phyloP scores from a whole-genome alignment of 1,140 invertebrate species.

The Drosophila ogumai region DNA sequence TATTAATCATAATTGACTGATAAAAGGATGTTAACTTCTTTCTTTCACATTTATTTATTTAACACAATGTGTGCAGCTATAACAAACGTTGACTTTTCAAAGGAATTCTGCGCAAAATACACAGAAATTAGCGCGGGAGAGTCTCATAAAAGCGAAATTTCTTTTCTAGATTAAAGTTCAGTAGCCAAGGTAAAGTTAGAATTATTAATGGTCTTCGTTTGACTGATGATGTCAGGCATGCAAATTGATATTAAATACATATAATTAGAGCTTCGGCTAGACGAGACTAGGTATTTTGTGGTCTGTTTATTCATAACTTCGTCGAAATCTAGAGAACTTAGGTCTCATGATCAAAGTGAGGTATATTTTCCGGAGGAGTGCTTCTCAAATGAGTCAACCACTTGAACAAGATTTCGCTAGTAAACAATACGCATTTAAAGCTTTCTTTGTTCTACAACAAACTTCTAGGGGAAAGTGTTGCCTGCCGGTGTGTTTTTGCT shows the following conservation, averaged over 20 bases:
- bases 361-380: neutral
- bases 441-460: conserved; percentile 1
- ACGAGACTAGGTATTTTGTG: neutral
- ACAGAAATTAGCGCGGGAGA: conserved; percentile 1
- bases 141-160: conserved; percentile 8
- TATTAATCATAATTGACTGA: conserved; percentile 41
- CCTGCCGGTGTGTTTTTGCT: neutral
- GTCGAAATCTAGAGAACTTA: neutral
- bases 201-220: neutral
- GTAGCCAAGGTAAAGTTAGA: conserved; percentile 14
- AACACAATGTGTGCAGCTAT: conserved; percentile 4
- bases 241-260: conserved; percentile 28
- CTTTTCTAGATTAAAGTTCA: conserved; percentile 19
- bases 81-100: conserved; percentile 6
- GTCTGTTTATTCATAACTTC: conserved; percentile 9
- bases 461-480: conserved; percentile 18
- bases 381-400: neutral
- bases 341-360: neutral
- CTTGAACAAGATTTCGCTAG: conserved; percentile 10
- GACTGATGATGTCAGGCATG: conserved; percentile 28
- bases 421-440: conserved; percentile 9
- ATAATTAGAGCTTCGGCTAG: conserved; percentile 3
- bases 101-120: conserved; percentile 15
- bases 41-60: conserved; percentile 13
- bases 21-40: conserved; percentile 16